Percentiles rank a stretch among this genome's conserved stretches.
These are phyloP conservation scores for Salminus brasiliensis DNA, from an alignment of 2,113 vertebrate genomes.

Conservation along the genomic window DNA sequence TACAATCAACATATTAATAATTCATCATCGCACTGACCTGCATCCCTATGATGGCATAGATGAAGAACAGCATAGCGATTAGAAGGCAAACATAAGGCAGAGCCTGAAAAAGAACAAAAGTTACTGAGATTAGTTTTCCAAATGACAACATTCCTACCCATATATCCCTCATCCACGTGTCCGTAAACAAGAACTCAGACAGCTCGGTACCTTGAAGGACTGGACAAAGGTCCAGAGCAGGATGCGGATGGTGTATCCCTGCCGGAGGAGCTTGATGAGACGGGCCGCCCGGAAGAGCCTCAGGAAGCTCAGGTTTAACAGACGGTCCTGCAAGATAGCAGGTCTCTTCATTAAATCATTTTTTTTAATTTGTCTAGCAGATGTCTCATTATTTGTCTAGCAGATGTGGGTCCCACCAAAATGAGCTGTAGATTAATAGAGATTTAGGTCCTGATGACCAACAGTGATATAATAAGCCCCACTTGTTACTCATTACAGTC, in stretches of 20 bases:
- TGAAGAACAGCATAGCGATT: conserved; percentile 98
- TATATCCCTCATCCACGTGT: too few species aligned
- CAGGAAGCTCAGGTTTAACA: conserved; percentile 96
- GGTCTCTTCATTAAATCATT: background rate
- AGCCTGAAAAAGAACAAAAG: conserved; percentile 75
- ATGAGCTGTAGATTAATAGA: background rate
- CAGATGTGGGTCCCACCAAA: background rate
- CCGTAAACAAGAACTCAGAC: conserved; percentile 11
- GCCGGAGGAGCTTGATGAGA: conserved; percentile 93
- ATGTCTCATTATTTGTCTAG: background rate
- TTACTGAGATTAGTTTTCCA: background rate
- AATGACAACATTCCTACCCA: background rate
- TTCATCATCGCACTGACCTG: conserved; percentile 77
- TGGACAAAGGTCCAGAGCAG: conserved; percentile 97
- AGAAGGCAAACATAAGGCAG: conserved; percentile 96
- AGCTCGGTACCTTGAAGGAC: conserved; percentile 91
- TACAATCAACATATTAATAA: too few species aligned
- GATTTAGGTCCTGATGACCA: background rate
- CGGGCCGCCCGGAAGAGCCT: conserved; percentile 92
- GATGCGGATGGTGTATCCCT: conserved; percentile 97
- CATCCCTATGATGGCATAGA: conserved; percentile 98
- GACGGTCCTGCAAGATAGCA: conserved; percentile 81
- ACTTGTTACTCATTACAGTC: too few species aligned
- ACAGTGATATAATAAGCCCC: background rate
- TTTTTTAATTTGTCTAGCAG: background rate